Evolutionary conservation across 2,113 vertebrate species (phyloP).

Genomic region (Gobius niger): DNA sequence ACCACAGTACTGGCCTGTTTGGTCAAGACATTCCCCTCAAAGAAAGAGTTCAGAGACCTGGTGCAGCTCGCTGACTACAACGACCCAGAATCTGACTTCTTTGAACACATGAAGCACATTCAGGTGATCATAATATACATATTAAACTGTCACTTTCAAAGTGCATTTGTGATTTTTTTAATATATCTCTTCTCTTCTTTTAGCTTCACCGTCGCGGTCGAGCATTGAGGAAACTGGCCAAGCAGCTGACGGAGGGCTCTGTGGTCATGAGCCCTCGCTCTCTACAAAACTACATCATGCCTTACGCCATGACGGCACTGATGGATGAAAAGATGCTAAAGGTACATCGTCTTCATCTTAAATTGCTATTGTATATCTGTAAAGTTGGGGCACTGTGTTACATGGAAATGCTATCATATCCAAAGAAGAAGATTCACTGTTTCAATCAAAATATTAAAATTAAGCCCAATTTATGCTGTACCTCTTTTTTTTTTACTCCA

Average conservation of each 20-base stretch:
- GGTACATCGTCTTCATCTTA: conserved; percentile 65
- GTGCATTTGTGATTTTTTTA: not conserved
- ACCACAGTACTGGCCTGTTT: conserved; percentile 89
- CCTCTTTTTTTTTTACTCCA: no score
- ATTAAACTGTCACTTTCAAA: not conserved
- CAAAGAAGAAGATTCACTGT: no score
- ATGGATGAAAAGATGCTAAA: conserved; percentile 91
- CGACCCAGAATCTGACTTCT: conserved; percentile 96
- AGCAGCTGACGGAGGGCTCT: conserved; percentile 85
- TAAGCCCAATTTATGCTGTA: no score
- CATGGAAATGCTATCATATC: no score
- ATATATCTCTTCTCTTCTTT: not conserved
- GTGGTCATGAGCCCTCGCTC: conserved; percentile 84
- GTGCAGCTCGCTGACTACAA: conserved; percentile 88
- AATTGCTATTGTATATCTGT: no score
- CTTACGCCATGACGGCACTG: conserved; percentile 88
- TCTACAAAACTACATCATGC: conserved; percentile 95
- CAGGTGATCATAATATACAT: conserved; percentile 79
- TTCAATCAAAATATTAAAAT: no score
- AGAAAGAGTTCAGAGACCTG: conserved; percentile 87
- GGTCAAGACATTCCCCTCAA: conserved; percentile 85
- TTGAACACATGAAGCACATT: conserved; percentile 98
- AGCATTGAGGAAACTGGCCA: conserved; percentile 89
- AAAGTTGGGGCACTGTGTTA: no score
- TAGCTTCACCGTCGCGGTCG: conserved; percentile 93